Percentiles rank a stretch among this genome's conserved stretches.
These are phyloP conservation scores for Stenichneumon culpator DNA, from an alignment of 2,888 invertebrate genomes.

Conservation along the genomic window DNA sequence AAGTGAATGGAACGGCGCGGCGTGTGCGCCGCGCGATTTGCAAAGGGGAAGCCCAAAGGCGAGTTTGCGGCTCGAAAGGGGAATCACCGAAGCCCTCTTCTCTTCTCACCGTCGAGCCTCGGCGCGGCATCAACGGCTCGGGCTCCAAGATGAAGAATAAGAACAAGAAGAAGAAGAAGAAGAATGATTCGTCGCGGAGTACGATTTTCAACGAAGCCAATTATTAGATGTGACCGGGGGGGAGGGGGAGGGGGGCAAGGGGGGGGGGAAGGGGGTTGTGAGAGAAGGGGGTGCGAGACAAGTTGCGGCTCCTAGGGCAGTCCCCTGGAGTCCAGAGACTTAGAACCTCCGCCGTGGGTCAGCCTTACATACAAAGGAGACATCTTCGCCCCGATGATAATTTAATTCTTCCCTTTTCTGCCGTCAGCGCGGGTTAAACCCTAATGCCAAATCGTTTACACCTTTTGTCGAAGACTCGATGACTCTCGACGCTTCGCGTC, in stretches of 20 bases:
- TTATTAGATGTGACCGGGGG: constrained; percentile 83
- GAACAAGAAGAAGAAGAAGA: constrained; percentile 54
- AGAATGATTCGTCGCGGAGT: constrained; percentile 83
- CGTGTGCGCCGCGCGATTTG: constrained; percentile 62
- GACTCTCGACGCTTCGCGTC: constrained; percentile 5
- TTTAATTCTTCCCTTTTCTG: constrained; percentile 30
- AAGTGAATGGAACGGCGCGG: constrained; percentile 78
- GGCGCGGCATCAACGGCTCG: constrained; percentile 46
- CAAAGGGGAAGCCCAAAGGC: constrained; percentile 58
- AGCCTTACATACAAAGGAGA: constrained; percentile 62
- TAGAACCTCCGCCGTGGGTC: constrained; percentile 2
- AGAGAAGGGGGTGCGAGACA: constrained; percentile 57
- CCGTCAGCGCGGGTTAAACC: constrained; percentile 14
- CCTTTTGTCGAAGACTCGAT: constrained; percentile 17
- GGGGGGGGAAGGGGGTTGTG: constrained; percentile 52
- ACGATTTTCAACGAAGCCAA: constrained; percentile 85
- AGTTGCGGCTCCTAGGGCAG: constrained; percentile 62
- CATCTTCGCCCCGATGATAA: constrained; percentile 66
- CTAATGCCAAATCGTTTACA: constrained; percentile 16
- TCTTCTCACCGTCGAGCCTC: constrained; percentile 26
- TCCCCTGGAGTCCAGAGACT: constrained; percentile 38
- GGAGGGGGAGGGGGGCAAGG: constrained; percentile 34
- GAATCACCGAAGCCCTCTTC: constrained; percentile 53
- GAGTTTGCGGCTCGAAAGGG: constrained; percentile 55
- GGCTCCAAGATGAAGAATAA: constrained; percentile 57